phyloP scores from a whole-genome alignment of 2,888 invertebrate genomes.

The Lasioglossum pauxillum region DNA sequence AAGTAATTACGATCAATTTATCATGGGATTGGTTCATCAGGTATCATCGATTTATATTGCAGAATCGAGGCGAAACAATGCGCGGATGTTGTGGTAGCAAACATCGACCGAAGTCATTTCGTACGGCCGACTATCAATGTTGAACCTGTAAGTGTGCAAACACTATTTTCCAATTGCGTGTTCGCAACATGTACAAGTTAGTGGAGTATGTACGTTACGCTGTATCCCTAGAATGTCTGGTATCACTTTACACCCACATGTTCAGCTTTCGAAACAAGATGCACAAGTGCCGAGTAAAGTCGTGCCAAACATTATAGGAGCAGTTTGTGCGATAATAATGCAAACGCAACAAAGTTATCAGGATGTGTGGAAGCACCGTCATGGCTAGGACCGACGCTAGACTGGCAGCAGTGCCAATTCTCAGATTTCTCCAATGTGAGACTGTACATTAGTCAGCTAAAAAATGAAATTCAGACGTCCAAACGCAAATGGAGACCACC shows the following conservation, averaged over 20 bases:
- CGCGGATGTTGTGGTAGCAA: constrained; percentile 78
- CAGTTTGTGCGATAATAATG: constrained; percentile 1
- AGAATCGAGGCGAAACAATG: constrained; percentile 81
- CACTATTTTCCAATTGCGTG: background rate
- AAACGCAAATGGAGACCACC: constrained; percentile 64
- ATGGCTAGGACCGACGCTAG: constrained; percentile 83
- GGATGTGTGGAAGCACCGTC: constrained; percentile 85
- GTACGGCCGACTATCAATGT: constrained; percentile 72
- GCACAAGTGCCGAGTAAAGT: background rate
- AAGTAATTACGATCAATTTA: constrained; percentile 50
- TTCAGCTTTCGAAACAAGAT: background rate
- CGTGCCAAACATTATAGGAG: constrained; percentile 19
- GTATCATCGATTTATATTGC: background rate
- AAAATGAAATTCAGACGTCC: constrained; percentile 71
- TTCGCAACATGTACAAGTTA: background rate
- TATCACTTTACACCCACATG: background rate
- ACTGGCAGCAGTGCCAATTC: constrained; percentile 90
- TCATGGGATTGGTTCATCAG: background rate
- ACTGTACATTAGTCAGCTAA: constrained; percentile 84
- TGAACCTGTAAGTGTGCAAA: constrained; percentile 70
- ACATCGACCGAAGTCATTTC: constrained; percentile 72
- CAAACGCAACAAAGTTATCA: constrained; percentile 79
- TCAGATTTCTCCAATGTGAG: constrained; percentile 89
- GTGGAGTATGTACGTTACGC: background rate
- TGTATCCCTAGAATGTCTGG: constrained; percentile 12